Base-by-base conservation (phyloP, 1,140 invertebrate species). In the Pogonus chalceus region DNA sequence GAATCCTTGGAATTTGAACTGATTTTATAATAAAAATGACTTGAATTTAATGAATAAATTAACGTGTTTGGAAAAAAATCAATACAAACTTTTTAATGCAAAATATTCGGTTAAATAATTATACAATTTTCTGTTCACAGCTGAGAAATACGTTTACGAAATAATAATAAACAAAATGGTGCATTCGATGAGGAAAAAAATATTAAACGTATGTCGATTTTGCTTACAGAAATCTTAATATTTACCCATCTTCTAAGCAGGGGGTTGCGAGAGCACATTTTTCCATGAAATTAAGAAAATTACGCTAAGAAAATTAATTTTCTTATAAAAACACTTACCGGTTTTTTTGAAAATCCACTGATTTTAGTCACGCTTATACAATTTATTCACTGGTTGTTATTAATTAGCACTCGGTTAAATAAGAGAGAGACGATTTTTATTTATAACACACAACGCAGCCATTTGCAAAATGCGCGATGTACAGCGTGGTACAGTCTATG, bases 71-170 rank as follows among this genome's bases (percentile, higher is more conserved):
- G 7, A 16, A 43, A 67, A 63, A 64, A 64, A 67, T 69, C 67
- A 62, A 69, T 69, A 69, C 65, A 49, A 67, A 65, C 56, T 43
- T 66, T 65, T 68, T 66, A 69, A 67, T 67, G 65, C 62, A 69
- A 69, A 68, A 67, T 62, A 60, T 64, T 66, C 61, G 61, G 64
- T 67, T 69, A 69, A 69, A 69, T 69, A 69, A 69, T 69, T 69
- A 67, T 68, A 67, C 66, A 43, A 10, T 43, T 43, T 43, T 43
- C 9, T 43, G 37, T 9, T 7, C 18, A 4, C 3, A 18, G 37
- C 18, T 7, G 3, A 9, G 37, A 9, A 3, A 43, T 18, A 43
- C 37, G 37, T 43, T 16, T 18, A 14, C 26, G 26, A 14, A 4
- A 7, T 18, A 16, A 4, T 12, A 7, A 43, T 16, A 43, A 14